Percentiles rank a stretch among this genome's conserved stretches.
These are phyloP conservation scores for Colletes gigas DNA, from an alignment of 1,140 invertebrate species.

Conservation along the genomic window DNA sequence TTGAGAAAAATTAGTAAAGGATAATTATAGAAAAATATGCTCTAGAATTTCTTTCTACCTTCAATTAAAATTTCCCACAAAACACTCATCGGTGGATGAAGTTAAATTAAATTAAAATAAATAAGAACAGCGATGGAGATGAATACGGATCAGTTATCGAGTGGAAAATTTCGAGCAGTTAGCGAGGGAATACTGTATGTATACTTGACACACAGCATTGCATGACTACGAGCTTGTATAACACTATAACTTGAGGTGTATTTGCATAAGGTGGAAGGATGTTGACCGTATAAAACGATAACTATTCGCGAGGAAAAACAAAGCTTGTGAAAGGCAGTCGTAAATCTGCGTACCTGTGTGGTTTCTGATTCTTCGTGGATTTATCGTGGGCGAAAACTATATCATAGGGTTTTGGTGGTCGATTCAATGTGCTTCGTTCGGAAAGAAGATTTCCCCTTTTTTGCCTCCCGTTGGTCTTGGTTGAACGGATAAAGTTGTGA, in stretches of 20 bases:
- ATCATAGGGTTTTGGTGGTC: conserved; percentile 56
- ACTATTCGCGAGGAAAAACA: conserved; percentile 70
- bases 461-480: conserved; percentile 58
- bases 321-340: conserved; percentile 70
- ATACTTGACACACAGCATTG: conserved; percentile 3
- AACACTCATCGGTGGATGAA: no score
- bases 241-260: conserved; percentile 24
- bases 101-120: no score
- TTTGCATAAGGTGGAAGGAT: conserved; percentile 25
- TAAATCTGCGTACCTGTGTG: conserved; percentile 28
- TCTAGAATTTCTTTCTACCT: no score
- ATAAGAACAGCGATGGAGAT: no score
- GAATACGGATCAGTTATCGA: no score
- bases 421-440: conserved; percentile 58
- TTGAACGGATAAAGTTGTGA: conserved; percentile 62
- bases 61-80: no score
- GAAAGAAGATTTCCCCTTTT: conserved; percentile 20
- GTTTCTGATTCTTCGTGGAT: conserved; percentile 36
- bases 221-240: conserved; percentile 48
- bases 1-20: no score
- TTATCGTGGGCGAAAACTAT: conserved; percentile 45
- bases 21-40: no score
- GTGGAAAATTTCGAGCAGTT: no score
- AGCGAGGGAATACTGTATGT: background rate
- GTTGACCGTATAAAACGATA: conserved; percentile 10